Percentiles rank a stretch among this genome's conserved stretches.
These are phyloP conservation scores for Anseranas semipalmata DNA, from an alignment of 2,113 vertebrate genomes.

Conservation along the genomic window DNA sequence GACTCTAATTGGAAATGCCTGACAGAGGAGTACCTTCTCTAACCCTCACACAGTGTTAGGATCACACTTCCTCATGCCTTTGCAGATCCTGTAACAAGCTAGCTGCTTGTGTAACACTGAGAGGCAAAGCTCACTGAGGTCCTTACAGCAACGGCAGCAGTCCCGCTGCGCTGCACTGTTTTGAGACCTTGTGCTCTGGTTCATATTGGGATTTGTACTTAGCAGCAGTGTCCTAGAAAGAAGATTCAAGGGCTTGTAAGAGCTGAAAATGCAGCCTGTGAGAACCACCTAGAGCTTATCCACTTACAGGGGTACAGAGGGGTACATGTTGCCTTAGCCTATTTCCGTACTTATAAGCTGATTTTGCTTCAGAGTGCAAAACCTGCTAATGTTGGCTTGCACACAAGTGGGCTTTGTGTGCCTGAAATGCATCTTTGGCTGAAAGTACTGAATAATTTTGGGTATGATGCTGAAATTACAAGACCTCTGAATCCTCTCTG, in stretches of 20 bases:
- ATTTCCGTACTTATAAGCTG: rapidly evolving
- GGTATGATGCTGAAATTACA: neutral
- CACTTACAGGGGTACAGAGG: rapidly evolving
- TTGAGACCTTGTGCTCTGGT: neutral
- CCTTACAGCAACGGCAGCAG: neutral
- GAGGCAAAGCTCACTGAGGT: neutral
- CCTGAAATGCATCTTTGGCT: neutral
- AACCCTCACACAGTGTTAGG: neutral
- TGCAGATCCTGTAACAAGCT: neutral
- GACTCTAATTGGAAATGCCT: neutral
- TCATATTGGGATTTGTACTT: neutral
- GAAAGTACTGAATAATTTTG: neutral
- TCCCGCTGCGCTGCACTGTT: rapidly evolving
- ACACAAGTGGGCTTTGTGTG: neutral
- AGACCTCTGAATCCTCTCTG: neutral
- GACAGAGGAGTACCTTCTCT: neutral
- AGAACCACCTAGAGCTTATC: neutral
- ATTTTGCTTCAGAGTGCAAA: neutral
- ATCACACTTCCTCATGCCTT: neutral
- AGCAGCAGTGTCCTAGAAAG: neutral
- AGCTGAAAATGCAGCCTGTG: neutral
- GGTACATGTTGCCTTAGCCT: rapidly evolving
- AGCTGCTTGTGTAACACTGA: neutral
- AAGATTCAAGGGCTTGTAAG: neutral
- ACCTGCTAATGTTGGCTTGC: neutral